These are phyloP conservation scores for Crypturellus tataupa DNA, from an alignment of 2,797 vertebrate genomes.

Conservation along the genomic window DNA sequence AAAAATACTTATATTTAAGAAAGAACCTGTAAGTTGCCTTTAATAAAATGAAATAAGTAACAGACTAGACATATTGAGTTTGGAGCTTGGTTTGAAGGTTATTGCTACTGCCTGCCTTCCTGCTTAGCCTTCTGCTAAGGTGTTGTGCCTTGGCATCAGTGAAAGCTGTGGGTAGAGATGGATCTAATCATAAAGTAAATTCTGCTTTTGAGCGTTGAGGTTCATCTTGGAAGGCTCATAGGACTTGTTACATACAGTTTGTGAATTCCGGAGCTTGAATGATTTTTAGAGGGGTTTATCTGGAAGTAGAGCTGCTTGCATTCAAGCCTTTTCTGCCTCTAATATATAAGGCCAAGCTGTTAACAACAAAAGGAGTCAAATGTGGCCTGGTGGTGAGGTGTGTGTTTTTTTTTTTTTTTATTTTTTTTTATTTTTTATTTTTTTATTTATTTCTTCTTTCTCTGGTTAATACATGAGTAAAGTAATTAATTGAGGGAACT, in stretches of 20 bases:
- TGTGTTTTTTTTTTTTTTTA: neutral
- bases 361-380: neutral
- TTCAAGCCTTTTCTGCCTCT: neutral
- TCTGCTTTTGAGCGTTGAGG: neutral
- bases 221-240: neutral
- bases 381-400: neutral
- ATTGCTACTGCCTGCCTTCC: neutral
- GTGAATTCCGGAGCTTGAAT: neutral
- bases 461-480: neutral
- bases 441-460: neutral
- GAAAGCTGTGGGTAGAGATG: constrained; percentile 7
- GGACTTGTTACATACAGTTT: neutral
- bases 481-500: neutral
- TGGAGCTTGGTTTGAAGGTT: neutral
- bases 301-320: neutral
- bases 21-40: neutral
- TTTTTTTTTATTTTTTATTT: neutral
- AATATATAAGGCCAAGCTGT: neutral
- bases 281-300: neutral
- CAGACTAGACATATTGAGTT: neutral
- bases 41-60: neutral
- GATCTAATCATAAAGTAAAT: constrained; percentile 5
- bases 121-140: neutral
- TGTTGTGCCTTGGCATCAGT: constrained; percentile 27
- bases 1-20: neutral